Evolutionary conservation across 1,140 invertebrate genomes (phyloP), one percentile per base, ranked within the genome.

Genomic region (Caenorhabditis inopinata): DNA sequence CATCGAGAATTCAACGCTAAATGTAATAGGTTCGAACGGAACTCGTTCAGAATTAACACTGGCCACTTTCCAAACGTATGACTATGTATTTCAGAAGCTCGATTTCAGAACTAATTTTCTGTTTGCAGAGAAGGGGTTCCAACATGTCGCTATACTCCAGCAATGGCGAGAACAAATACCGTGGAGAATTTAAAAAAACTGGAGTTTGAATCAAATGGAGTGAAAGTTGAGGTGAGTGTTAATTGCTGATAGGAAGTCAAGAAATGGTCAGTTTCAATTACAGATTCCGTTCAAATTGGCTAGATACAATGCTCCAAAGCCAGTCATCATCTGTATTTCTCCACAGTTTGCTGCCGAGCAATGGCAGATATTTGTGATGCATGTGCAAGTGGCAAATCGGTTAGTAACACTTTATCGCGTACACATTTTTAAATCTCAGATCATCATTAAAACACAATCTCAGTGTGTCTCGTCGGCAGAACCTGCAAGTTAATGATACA

Each of bases 331-430:
- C n/a, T 79, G 78, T 27, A 79, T 79, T 49, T 74, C 78, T 38
- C 78, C 78, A 18, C 48, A 68, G 16, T 79, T 79, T 27, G 78
- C n/a, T 3, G 58, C 46, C 18, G 78, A 79, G 51, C 78, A 79
- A 51, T 79, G 78, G 78, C 78, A 79, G 27, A 68, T 46, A 38
- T 42, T 75, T 35, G 2, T 79, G 29, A 42, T 79, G 46, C 51
- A 58, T 38, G 29, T 58, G 16, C 78, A 79, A 21, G 47, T 75
- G 29, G 47, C 58, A 7, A 68, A 68, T 42, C 29, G 58, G 58
- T 68, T 42, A 14, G 16, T 3, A 9, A 21, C 58, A 32, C 32
- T 21, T 42, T 68, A 42, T 42, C n/a, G n/a, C n/a, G n/a, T n/a
- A n/a, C n/a, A n/a, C n/a, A n/a, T n/a, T n/a, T n/a, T n/a, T n/a